Evolutionary conservation across 53 echinoderm and acorn worm species (phyloP), one percentile per base, ranked within the genome.

Genomic region (Hippasteria phrygiana): DNA sequence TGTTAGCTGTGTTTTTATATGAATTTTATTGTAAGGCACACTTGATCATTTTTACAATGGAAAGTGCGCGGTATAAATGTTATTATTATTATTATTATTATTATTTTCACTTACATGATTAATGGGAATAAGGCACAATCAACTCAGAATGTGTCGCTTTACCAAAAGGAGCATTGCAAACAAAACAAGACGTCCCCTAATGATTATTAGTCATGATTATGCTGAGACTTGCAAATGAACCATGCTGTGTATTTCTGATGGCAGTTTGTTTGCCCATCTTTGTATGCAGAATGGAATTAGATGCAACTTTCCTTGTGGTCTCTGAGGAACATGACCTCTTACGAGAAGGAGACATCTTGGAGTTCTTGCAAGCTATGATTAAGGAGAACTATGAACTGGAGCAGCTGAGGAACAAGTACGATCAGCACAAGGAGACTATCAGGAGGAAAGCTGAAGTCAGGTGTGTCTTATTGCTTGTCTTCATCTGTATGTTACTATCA

Each of bases 251-350:
- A n/a, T n/a, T n/a, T n/a, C n/a, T n/a, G n/a, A n/a, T n/a, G n/a
- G n/a, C n/a, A n/a, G n/a, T 59, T 18, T 59, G 51, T 17, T 51
- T 51, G 51, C 20, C 20, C 51, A 2, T 51, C 51, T 51, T 51
- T 20, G 20, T 2, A 59, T 43, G 46, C 78, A 93, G 93, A 78
- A 91, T 93, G 93, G 93, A 95, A 45, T 43, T 91, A 65, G 95
- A 95, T 46, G 87, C 93, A 55, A 89, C 87, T 16, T 95, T 95
- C 92, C 82, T 73, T 34, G 77, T 95, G 28, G 87, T 87, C 2
- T 43, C 91, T 36, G 95, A 93, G 64, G 93, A 95, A 77, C 93
- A 93, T 70, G 81, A 70, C 53, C 75, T 74, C 27, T 70, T 93
- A 50, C 74, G 95, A 36, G 93, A 95, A 62, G 42, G 88, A 63